Evolutionary conservation across 2,797 vertebrate genomes (phyloP).

Genomic region (Paratrypauchen microcephalus): DNA sequence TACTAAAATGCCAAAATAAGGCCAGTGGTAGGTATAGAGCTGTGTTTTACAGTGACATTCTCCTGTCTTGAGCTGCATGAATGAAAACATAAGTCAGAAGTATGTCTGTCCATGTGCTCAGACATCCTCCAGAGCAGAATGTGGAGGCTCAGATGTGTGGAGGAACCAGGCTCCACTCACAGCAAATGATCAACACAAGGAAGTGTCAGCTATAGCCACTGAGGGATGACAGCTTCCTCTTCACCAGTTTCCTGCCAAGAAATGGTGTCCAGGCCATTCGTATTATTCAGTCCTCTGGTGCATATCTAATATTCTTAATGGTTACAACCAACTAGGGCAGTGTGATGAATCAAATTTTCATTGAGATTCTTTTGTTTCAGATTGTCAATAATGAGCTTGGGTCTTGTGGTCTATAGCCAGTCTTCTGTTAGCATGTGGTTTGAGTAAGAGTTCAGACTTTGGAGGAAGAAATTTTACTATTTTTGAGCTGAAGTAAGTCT

Average conservation of each 20-base stretch:
- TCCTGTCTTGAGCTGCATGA: background rate
- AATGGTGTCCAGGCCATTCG: background rate
- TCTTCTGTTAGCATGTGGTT: background rate
- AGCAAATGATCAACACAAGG: conserved; percentile 4
- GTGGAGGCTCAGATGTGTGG: background rate
- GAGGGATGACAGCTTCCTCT: background rate
- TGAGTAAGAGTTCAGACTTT: background rate
- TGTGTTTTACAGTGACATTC: background rate
- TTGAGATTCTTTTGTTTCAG: background rate
- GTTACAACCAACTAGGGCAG: background rate
- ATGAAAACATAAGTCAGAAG: conserved; percentile 1
- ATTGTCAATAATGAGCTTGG: background rate
- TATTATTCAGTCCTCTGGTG: background rate
- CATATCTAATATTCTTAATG: background rate
- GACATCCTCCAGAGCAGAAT: conserved; percentile 4
- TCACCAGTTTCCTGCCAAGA: background rate
- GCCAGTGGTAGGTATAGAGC: too few relatives aligned
- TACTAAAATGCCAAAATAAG: too few relatives aligned
- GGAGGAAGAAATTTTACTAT: background rate
- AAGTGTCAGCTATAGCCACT: conserved; percentile 3
- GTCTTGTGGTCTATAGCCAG: background rate
- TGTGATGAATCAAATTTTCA: background rate
- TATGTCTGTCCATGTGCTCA: background rate
- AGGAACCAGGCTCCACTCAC: background rate
- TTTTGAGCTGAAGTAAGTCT: too few relatives aligned